These are phyloP conservation scores for Flexamia atlantica DNA, from an alignment of 2,888 invertebrate species.

Conservation along the genomic window DNA sequence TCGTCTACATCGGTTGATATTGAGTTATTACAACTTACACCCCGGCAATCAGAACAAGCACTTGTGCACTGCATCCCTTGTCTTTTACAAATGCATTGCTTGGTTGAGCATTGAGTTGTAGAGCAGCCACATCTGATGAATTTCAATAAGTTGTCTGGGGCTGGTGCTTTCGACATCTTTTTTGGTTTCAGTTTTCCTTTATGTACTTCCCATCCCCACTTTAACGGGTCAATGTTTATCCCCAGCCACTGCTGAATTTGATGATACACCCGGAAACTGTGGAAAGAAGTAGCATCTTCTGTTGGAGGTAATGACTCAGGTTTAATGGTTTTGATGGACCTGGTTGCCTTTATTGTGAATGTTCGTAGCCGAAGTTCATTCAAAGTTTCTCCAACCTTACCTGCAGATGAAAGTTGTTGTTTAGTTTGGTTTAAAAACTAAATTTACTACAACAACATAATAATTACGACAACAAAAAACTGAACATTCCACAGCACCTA, in stretches of 20 bases:
- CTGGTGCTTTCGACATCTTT: conserved; percentile 1
- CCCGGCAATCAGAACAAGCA: background rate
- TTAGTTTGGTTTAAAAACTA: too few species aligned
- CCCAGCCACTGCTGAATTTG: background rate
- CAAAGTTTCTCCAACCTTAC: conserved; percentile 10
- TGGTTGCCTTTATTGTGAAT: conserved; percentile 5
- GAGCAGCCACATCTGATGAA: background rate
- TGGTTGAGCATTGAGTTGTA: conserved; percentile 1
- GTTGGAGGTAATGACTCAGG: conserved; percentile 14
- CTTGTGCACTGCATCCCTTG: background rate
- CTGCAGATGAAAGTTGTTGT: too few species aligned
- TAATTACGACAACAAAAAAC: too few species aligned
- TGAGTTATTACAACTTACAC: background rate
- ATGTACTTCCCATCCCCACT: background rate
- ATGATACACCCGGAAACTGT: background rate
- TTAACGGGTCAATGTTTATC: background rate
- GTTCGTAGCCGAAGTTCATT: background rate
- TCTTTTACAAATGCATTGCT: conserved; percentile 5
- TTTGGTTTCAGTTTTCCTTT: background rate
- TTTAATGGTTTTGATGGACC: background rate
- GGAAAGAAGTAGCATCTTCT: background rate
- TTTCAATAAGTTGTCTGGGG: background rate
- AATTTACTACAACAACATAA: too few species aligned
- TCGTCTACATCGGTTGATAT: background rate
- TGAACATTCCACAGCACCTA: too few species aligned